Evolutionary conservation across 2,113 vertebrate genomes (phyloP), one percentile per base, ranked within the genome.

Genomic region (Nycticryphes semicollaris): DNA sequence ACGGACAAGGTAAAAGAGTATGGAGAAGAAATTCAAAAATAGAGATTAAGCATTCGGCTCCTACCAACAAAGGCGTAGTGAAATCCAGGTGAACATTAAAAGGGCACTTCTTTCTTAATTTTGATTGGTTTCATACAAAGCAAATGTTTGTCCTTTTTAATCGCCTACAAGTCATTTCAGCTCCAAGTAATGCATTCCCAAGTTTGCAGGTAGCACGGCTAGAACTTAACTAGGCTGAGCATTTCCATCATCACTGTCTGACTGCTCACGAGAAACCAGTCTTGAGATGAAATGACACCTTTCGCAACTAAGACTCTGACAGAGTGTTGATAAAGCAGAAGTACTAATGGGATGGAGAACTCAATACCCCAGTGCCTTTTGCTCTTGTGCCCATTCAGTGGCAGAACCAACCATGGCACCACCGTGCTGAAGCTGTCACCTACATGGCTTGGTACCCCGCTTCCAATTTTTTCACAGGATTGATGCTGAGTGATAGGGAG

Each of bases 401-500:
- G 95, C 96, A 39, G 39, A 39, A 39, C 39, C 39, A 39, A 39
- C 39, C 39, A 39, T 12, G 53, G 97, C 97, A 96, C 96, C 97
- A 87, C 87, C 76, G 28, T 89, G 84, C 77, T 73, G 80, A 47
- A 94, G 85, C 95, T 96, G 95, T 96, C 97, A 97, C 96, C 96
- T 95, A 88, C 59, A 86, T 96, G 89, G 93, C 87, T 97, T 92
- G 84, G 84, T 59, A 95, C 56, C 62, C 43, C 90, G 86, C 95
- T 94, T 94, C 72, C 94, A 81, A 80, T 96, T 39, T 96, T 96
- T 96, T 94, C 94, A 97, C 90, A 94, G 43, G 97, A 97, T 77
- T 74, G 74, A 98, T 97, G 94, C 50, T 90, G 95, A 97, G 89
- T 90, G 96, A 97, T 94, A 96, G 79, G 0, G 19, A 96, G 94